Evolutionary conservation across 2,113 vertebrate genomes (phyloP), one percentile per base, ranked within the genome.

Genomic region (Mellivora capensis): DNA sequence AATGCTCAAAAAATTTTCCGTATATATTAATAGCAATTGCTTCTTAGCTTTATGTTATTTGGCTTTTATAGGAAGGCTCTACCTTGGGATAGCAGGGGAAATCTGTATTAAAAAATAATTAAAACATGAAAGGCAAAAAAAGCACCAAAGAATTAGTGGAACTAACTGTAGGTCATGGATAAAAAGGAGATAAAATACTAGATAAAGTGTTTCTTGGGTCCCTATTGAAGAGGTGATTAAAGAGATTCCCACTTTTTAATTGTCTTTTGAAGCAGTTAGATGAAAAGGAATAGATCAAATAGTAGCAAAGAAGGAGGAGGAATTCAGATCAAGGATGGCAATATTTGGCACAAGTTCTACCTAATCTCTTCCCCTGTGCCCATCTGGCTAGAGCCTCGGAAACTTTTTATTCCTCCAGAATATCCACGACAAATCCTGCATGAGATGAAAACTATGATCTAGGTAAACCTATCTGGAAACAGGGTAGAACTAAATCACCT

Each of bases 201-300:
- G 59, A 52, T 71, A 44, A 97, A 79, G 52, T 54, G 76, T 91
- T 96, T 54, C 72, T 96, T 93, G 59, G 59, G 29, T 69, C 87
- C 90, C 82, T 74, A 88, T 49, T 87, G 71, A 97, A 94, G 82
- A 94, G 10, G 7, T 37, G 88, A 88, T 86, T 86, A 93, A 90
- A 69, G 49, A 82, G 69, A 90, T 72, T 93, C 64, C 64, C 37
- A 47, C n/a, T 25, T 69, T 93, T 96, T 87, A 94, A 91, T 88
- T 94, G 72, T 90, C 90, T 87, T 94, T 92, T 85, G 87, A 97
- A 95, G 62, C 49, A 82, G 85, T 37, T 90, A 64, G 69, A 85
- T 72, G 47, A 69, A 94, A 95, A 96, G 27, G 10, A 92, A 39
- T 37, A 21, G 90, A 90, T 84, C 81, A 94, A 86, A 93, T 42